Conservation (phyloP, 2,797 vertebrate species). For the Hemitrygon akajei region DNA sequence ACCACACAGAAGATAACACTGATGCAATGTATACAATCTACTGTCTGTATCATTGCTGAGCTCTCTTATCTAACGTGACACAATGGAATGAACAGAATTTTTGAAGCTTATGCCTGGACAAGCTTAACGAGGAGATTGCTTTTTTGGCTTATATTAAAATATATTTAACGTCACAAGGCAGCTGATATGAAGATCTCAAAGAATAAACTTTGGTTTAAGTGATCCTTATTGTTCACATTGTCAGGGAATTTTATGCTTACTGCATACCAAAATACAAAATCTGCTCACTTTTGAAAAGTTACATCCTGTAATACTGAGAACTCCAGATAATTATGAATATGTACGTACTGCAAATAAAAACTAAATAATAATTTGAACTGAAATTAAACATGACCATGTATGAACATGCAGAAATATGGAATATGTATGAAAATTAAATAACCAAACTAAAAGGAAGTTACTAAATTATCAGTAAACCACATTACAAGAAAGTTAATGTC, state of each 20-base stretch:
- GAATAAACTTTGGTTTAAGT: neutral
- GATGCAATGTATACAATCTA: constrained; percentile 5
- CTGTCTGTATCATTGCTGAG: neutral
- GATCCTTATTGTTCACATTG: neutral
- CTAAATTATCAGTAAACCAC: neutral
- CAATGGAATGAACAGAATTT: constrained; percentile 29
- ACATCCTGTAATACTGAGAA: neutral
- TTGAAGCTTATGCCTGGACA: constrained; percentile 21
- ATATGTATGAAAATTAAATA: neutral
- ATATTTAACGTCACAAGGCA: neutral
- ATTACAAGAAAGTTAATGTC: neutral
- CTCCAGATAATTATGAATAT: neutral
- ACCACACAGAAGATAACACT: neutral
- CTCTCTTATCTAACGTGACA: neutral
- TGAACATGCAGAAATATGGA: neutral
- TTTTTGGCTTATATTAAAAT: too few species aligned
- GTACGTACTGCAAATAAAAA: neutral
- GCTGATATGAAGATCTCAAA: neutral
- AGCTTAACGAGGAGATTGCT: neutral
- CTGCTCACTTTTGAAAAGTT: neutral
- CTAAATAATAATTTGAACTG: neutral
- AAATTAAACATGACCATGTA: neutral
- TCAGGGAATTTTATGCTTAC: neutral
- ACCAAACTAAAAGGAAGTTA: neutral
- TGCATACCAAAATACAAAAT: neutral